Evolutionary conservation across 2,888 invertebrate genomes (phyloP).

Genomic region (Stenodera caucasica): DNA sequence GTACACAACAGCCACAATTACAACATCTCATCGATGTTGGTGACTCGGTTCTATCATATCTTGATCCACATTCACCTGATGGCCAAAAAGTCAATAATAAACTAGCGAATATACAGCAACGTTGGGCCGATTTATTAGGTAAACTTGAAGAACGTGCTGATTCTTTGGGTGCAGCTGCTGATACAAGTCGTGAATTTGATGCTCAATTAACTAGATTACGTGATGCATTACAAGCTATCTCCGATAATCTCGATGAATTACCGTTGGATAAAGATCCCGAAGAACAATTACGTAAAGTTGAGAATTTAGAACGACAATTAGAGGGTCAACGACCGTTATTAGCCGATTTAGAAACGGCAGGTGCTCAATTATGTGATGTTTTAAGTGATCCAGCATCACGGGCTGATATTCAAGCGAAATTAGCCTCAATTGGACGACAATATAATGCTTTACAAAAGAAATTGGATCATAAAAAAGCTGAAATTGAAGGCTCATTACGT

Average conservation of each 20-base stretch:
- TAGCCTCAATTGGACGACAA: constrained; percentile 82
- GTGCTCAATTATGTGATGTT: constrained; percentile 83
- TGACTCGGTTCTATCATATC: constrained; percentile 67
- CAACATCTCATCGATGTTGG: constrained; percentile 83
- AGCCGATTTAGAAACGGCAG: constrained; percentile 87
- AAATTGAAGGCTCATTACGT: constrained; percentile 73
- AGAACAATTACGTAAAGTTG: constrained; percentile 83
- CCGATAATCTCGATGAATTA: constrained; percentile 83
- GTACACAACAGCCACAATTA: constrained; percentile 87
- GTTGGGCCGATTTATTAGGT: constrained; percentile 78
- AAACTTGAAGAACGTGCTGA: constrained; percentile 87
- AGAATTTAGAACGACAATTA: constrained; percentile 82
- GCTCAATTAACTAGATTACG: constrained; percentile 80
- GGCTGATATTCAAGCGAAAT: constrained; percentile 87
- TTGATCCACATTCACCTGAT: constrained; percentile 62
- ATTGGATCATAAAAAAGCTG: constrained; percentile 85
- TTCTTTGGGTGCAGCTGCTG: constrained; percentile 86
- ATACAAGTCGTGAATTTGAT: constrained; percentile 91
- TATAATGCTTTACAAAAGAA: constrained; percentile 89
- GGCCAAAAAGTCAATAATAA: constrained; percentile 70
- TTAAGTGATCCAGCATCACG: constrained; percentile 88
- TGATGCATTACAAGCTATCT: constrained; percentile 85
- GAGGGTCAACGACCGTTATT: constrained; percentile 86
- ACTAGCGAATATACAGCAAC: constrained; percentile 69
- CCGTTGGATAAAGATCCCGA: constrained; percentile 81